Evolutionary conservation across 2,797 vertebrate species (phyloP).

Genomic region (Masticophis lateralis): DNA sequence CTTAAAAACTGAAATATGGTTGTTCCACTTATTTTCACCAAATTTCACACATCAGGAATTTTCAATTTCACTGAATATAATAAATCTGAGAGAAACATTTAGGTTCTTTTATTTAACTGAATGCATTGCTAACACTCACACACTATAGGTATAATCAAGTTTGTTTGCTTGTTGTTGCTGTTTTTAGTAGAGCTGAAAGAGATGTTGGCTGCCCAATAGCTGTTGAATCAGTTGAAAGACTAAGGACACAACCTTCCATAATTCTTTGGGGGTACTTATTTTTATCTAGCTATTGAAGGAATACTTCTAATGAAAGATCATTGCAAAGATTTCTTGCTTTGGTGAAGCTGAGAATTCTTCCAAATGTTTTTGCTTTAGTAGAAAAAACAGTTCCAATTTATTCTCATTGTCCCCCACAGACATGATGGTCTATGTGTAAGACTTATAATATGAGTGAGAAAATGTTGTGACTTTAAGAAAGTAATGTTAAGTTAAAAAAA

Average conservation of each 20-base stretch:
- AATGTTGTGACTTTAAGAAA: background rate
- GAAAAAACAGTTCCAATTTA: background rate
- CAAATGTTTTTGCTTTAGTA: background rate
- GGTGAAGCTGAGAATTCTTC: background rate
- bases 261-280: background rate
- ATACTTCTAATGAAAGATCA: background rate
- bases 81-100: background rate
- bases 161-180: background rate
- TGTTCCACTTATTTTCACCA: background rate
- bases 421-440: background rate
- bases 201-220: background rate
- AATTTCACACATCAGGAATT: background rate
- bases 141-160: background rate
- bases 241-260: background rate
- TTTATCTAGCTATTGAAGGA: background rate
- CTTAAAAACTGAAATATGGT: constrained; percentile 1
- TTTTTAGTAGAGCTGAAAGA: background rate
- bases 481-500: background rate
- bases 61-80: background rate
- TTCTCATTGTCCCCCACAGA: background rate
- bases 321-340: background rate
- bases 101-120: background rate
- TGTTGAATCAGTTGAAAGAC: background rate
- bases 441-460: background rate
- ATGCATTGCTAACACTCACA: background rate